Evolutionary conservation across 2,888 invertebrate genomes (phyloP).

Genomic region (Tenthredo notha): DNA sequence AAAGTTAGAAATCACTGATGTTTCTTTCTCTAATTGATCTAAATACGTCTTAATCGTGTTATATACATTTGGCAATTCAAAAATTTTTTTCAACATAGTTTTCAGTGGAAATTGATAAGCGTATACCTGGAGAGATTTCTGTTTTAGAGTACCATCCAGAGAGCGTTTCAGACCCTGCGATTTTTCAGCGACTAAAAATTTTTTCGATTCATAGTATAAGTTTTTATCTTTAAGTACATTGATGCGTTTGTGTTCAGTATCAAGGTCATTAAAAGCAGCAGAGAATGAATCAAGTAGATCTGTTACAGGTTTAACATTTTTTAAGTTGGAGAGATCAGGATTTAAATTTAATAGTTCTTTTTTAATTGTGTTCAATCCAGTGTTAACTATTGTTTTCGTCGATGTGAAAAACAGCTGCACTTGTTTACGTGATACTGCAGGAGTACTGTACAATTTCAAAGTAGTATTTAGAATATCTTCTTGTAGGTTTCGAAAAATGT

Average conservation of each 20-base stretch:
- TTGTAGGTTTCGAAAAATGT: not conserved
- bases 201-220: not conserved
- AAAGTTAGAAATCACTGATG: conserved; percentile 51
- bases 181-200: conserved; percentile 16
- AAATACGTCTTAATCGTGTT: conserved; percentile 49
- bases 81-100: conserved; percentile 29
- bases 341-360: not conserved
- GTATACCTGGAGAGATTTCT: conserved; percentile 27
- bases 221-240: conserved; percentile 7
- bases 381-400: not conserved
- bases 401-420: not conserved
- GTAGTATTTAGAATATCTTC: no score
- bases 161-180: not conserved
- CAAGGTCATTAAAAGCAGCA: not conserved
- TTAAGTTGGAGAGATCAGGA: not conserved
- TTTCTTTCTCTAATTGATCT: conserved; percentile 41
- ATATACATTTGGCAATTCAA: conserved; percentile 53
- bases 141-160: conserved; percentile 30
- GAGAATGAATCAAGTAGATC: conserved; percentile 8
- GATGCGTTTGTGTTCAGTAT: conserved; percentile 22
- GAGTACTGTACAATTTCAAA: not conserved
- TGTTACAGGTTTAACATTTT: not conserved
- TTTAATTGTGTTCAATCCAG: not conserved
- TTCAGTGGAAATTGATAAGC: conserved; percentile 53
- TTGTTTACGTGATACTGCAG: not conserved